Evolutionary conservation across 2,888 invertebrate species (phyloP), one percentile per base, ranked within the genome.

Genomic region (Geotrupes spiniger): DNA sequence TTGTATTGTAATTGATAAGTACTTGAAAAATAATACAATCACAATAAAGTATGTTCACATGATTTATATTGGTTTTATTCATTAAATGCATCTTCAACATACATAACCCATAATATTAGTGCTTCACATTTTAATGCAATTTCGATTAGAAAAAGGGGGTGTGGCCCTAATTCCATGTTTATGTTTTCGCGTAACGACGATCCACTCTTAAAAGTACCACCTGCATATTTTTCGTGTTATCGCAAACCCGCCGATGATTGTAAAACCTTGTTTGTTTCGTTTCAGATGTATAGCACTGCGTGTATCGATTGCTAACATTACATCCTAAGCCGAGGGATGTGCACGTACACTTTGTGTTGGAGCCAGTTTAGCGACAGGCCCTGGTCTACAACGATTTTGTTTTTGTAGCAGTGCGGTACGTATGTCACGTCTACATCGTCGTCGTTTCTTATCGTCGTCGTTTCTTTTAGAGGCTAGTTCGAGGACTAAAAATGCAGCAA

Each of bases 401-500:
- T 26, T 42, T 46, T 51, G 46, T 51, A 51, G 51, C 51, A 33
- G 41, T 31, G 37, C 26, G 45, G 46, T 49, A 49, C 11, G 49
- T 48, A n/a, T 33, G 8, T 33, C 9, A 31, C 9, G 5, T 4
- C 15, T 33, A 12, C 5, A 12, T 33, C 5, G 33, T 33, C 5
- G 8, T 33, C 5, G 33, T 15, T 33, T 33, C 2, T 11, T n/a
- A 12, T 15, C 33, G 8, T 15, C 1, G 2, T 33, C 33, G 21
- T 25, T 5, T 55, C 29, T 58, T 62, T 46, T 58, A 63, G 61
- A 57, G 61, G 56, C 60, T 54, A 56, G 60, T 53, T 56, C 61
- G 54, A 60, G 58, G 53, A 51, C 53, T 72, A 14, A 77, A 75
- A 71, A 80, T 80, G 80, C 79, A 79, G 76, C 79, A 79, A 76